Conservation (phyloP, 2,888 invertebrate species). For the Malacosoma neustria region DNA sequence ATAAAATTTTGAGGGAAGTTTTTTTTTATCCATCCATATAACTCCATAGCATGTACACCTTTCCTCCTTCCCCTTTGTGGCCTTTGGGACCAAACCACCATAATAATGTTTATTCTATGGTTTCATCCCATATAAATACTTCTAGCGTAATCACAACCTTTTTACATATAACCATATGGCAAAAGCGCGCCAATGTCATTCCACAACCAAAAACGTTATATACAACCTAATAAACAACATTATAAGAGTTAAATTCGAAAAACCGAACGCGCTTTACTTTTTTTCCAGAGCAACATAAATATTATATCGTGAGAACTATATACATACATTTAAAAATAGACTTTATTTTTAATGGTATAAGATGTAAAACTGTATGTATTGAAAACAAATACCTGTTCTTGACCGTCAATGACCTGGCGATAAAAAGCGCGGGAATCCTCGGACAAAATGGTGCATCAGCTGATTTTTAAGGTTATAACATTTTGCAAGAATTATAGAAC, state of each 20-base stretch:
- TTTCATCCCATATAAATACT: not conserved
- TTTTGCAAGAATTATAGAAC: not conserved
- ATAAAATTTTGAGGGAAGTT: too few species aligned
- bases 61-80: too few species aligned
- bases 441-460: not conserved
- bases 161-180: conserved; percentile 12
- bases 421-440: conserved; percentile 3
- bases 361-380: not conserved
- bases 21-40: too few species aligned
- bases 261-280: not conserved
- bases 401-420: conserved; percentile 4
- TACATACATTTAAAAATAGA: not conserved
- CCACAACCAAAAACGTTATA: not conserved
- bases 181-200: conserved; percentile 17
- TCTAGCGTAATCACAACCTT: not conserved
- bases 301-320: not conserved
- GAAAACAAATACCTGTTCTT: conserved; percentile 2
- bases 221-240: not conserved
- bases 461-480: not conserved
- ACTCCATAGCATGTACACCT: too few species aligned
- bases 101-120: too few species aligned
- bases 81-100: too few species aligned
- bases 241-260: not conserved
- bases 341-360: not conserved
- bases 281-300: not conserved